These are phyloP conservation scores for Shinisaurus crocodilurus DNA, from an alignment of 2,113 vertebrate genomes.

Conservation along the genomic window DNA sequence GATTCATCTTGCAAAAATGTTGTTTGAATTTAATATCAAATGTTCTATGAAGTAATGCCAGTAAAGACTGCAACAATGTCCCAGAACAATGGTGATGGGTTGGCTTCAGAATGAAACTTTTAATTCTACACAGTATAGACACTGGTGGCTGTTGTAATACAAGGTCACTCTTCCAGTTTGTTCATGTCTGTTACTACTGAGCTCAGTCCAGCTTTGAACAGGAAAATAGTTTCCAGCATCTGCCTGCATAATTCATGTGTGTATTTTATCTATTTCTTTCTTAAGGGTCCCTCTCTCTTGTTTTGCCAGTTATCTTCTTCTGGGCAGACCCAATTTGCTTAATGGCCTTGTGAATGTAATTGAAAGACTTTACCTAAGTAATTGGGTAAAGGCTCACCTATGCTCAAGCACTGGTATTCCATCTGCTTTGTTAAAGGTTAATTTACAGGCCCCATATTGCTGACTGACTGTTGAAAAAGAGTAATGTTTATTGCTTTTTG, in stretches of 20 bases:
- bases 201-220: background rate
- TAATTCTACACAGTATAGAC: background rate
- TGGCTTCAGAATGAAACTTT: background rate
- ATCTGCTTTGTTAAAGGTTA: constrained; percentile 36
- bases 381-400: constrained; percentile 64
- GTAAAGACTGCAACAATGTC: background rate
- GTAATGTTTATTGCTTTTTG: background rate
- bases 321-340: constrained; percentile 64
- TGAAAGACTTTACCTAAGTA: constrained; percentile 57
- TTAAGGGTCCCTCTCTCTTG: constrained; percentile 56
- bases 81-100: background rate
- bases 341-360: constrained; percentile 67
- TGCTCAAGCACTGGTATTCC: constrained; percentile 57
- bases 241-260: background rate
- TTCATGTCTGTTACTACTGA: background rate
- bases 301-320: constrained; percentile 51
- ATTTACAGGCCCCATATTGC: constrained; percentile 42
- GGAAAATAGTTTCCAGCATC: background rate
- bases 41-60: constrained; percentile 22
- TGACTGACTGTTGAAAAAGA: background rate
- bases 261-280: constrained; percentile 31
- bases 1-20: constrained; percentile 12
- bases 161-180: background rate
- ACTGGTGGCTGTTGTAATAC: background rate
- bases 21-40: constrained; percentile 3